Evolutionary conservation across 2,888 invertebrate genomes (phyloP), one percentile per base, ranked within the genome.

Genomic region (Tricholauxania praeusta): DNA sequence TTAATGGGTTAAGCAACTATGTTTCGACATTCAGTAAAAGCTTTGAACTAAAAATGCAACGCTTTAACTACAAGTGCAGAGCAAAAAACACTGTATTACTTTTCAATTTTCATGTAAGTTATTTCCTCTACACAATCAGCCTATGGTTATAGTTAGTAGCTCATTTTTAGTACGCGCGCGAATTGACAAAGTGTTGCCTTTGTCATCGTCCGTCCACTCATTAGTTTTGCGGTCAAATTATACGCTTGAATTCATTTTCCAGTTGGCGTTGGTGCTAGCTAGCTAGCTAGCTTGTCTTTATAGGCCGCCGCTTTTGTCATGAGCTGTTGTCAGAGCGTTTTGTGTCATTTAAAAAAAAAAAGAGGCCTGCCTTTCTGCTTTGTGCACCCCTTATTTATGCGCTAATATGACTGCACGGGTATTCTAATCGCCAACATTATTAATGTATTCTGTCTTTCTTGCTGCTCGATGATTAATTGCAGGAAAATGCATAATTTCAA

Each of bases 161-260:
- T 17, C 28, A 59, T 57, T 68, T 68, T 57, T 22, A 49, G 59
- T 59, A 32, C 49, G 51, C 51, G 22, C 12, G 19, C 17, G 64
- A 39, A 12, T 60, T 68, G 57, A 63, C 69, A 49, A 59, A 69
- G 52, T 47, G 53, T 68, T 48, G 48, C 47, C 63, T 81, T 81
- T 79, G 78, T 78, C 78, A 74, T 78, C 76, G 75, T 78, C 75
- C 73, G 63, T 53, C 19, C 55, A 39, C 49, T 70, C 22, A 51
- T 72, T 47, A 39, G 64, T 77, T 75, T 77, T 76, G 75, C 77
- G 75, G 67, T 72, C 73, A 19, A 68, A 39, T 60, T 53, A 47
- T 47, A 60, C 28, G 52, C 48, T 65, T 53, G 53, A 22, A 22
- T 15, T 28, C 15, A 17, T 53, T 55, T 15, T 53, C 15, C 22